Conservation (phyloP, 2,797 vertebrate species). For the Gorsachius magnificus region DNA sequence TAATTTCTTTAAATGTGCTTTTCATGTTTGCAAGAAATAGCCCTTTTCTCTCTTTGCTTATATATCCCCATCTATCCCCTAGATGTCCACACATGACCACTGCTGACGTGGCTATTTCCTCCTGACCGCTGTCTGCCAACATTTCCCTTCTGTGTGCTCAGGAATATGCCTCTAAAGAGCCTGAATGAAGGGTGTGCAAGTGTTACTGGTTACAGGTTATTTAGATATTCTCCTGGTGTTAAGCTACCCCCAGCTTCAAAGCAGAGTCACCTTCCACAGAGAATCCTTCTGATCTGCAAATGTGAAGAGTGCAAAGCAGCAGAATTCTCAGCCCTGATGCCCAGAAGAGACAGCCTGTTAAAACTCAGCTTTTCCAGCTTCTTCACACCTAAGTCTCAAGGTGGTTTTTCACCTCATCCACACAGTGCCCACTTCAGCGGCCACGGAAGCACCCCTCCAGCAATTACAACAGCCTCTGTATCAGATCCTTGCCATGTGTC, state of each 20-base stretch:
- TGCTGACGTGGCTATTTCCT: neutral
- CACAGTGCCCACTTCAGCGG: neutral
- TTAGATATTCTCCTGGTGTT: neutral
- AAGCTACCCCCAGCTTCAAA: neutral
- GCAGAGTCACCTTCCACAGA: neutral
- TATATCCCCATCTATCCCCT: neutral
- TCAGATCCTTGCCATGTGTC: neutral
- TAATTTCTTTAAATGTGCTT: neutral
- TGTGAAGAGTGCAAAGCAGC: rapidly evolving
- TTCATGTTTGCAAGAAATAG: neutral
- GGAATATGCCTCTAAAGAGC: neutral
- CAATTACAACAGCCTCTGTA: neutral
- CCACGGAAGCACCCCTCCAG: neutral
- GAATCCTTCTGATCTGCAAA: neutral
- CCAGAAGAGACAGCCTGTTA: neutral
- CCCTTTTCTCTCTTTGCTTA: neutral
- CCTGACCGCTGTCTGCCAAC: neutral
- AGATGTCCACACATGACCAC: neutral
- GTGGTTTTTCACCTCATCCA: neutral
- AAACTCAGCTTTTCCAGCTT: neutral
- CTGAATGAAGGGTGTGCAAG: neutral
- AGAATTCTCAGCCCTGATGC: neutral
- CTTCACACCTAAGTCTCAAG: neutral
- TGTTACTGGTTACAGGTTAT: neutral
- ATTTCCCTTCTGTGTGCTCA: neutral